phyloP scores from a whole-genome alignment of 2,888 invertebrate genomes.

The Tetragonisca angustula region DNA sequence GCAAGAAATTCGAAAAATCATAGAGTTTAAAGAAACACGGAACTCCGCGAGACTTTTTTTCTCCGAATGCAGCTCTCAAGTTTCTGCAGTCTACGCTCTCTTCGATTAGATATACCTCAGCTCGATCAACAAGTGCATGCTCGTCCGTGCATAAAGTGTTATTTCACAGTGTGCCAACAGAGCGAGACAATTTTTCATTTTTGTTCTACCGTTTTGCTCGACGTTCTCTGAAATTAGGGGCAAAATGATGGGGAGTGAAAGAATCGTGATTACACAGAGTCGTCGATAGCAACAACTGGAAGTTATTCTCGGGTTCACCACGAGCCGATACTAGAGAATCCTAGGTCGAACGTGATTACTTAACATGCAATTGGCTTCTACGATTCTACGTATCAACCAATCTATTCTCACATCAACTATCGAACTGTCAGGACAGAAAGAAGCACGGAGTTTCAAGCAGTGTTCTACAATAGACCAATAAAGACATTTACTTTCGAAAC shows the following conservation, averaged over 20 bases:
- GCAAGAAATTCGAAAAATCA: too few species aligned
- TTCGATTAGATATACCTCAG: not conserved
- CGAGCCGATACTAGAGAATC: constrained; percentile 13
- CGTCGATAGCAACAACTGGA: not conserved
- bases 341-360: constrained; percentile 36
- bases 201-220: too few species aligned
- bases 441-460: constrained; percentile 9
- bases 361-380: constrained; percentile 46
- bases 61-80: not conserved
- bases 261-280: constrained; percentile 1
- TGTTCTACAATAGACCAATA: not conserved
- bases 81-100: not conserved
- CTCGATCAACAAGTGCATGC: constrained; percentile 15
- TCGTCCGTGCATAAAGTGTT: constrained; percentile 11
- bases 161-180: not conserved
- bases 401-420: not conserved
- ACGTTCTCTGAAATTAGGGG: not conserved
- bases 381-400: constrained; percentile 24
- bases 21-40: too few species aligned
- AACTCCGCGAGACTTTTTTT: not conserved
- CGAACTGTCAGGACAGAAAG: not conserved
- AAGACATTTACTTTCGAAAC: not conserved
- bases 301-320: constrained; percentile 6
- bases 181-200: not conserved
- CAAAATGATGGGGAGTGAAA: not conserved